Evolutionary conservation across 2,113 vertebrate species (phyloP), one percentile per base, ranked within the genome.

Genomic region (Aegithalos caudatus): DNA sequence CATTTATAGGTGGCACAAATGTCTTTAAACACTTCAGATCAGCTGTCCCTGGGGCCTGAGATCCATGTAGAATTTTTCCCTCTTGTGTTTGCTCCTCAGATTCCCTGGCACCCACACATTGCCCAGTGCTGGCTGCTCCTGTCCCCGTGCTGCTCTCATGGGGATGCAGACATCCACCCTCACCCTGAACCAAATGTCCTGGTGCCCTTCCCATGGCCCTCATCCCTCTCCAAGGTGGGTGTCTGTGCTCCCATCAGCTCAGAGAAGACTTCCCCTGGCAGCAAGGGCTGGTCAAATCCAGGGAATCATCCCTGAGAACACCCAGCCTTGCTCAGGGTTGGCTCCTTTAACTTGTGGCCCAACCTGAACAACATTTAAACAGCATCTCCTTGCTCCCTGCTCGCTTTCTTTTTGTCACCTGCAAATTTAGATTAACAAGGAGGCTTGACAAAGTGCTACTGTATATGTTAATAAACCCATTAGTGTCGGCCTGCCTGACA

Each of bases 391-490:
- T 42, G 17, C 78, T 82, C 19, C 19, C 45, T 37, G 11, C 47
- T 72, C 50, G 35, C n/a, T 71, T 77, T 38, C 70, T 38, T 90
- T 88, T 81, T 94, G 96, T 90, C 95, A 94, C 87, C 94, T 96
- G 88, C 60, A 91, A 97, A 92, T 86, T 66, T 62, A 96, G 93
- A 95, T 95, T 91, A 97, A 96, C 73, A 96, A 92, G 94, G 90
- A 91, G 51, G 61, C 65, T 86, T 96, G 90, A 96, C 86, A 86
- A 88, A 97, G 94, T 80, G 96, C 88, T 79, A 4, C 81, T 94
- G 79, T 82, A 19, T 93, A 90, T 96, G 95, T 95, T 97, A 98
- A 97, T 97, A 98, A 97, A 97, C 86, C 98, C 96, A 97, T 97
- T 98, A 97, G 86, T 60, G 72, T 95, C 82, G 78, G 90, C 86